phyloP scores from a whole-genome alignment of 1,140 invertebrate genomes.

The Daktulosphaira vitifoliae region DNA sequence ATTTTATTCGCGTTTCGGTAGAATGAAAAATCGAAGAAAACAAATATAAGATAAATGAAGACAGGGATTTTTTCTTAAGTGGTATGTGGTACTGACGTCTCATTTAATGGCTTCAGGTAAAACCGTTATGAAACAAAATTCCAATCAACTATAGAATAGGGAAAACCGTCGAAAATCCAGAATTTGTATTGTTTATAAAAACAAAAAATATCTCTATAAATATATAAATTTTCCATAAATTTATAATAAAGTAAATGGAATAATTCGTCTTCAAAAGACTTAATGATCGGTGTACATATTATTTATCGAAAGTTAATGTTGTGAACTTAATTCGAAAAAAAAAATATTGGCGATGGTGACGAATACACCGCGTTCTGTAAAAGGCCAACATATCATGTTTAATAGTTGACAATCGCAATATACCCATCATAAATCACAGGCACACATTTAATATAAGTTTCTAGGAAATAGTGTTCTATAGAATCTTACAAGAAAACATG shows the following conservation, averaged over 20 bases:
- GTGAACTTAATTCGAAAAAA: neutral
- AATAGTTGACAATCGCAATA: slow-evolving; percentile 1
- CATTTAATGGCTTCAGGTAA: slow-evolving; percentile 17
- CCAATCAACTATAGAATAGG: neutral
- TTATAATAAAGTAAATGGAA: too few species aligned
- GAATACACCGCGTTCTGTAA: neutral
- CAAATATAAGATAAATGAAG: slow-evolving; percentile 13
- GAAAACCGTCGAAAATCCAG: too few species aligned
- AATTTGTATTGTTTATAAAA: too few species aligned
- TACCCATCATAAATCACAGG: slow-evolving; percentile 16
- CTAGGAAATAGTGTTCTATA: too few species aligned
- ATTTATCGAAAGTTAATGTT: slow-evolving; percentile 29
- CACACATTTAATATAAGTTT: too few species aligned
- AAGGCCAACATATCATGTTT: slow-evolving; percentile 2
- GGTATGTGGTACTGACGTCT: slow-evolving; percentile 19
- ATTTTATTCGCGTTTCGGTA: slow-evolving; percentile 2
- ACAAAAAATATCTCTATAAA: neutral
- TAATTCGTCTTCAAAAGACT: slow-evolving; percentile 13
- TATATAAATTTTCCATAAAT: too few species aligned
- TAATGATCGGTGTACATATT: slow-evolving; percentile 14
- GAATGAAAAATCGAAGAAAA: slow-evolving; percentile 3
- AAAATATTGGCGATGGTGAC: neutral
- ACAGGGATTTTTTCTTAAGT: slow-evolving; percentile 8
- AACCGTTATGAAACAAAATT: slow-evolving; percentile 13
- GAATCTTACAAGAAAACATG: too few species aligned